Evolutionary conservation across 2,797 vertebrate species (phyloP), one percentile per base, ranked within the genome.

Genomic region (Pantherophis vulpinus): DNA sequence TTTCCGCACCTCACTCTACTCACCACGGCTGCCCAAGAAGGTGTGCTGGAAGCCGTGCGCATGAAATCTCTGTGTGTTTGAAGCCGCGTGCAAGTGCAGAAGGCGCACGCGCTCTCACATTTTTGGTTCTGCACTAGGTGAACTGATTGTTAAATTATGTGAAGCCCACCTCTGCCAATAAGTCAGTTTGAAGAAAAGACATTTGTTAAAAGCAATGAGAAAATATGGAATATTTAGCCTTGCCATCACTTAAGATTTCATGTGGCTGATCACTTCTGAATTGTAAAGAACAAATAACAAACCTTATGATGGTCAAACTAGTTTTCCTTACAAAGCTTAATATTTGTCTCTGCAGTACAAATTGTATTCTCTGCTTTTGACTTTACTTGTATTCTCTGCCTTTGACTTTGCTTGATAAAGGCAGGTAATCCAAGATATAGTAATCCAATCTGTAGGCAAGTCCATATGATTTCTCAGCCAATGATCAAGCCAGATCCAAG

Each of bases 401-500:
- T 92, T 95, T 96, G 95, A 90, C 95, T 97, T 95, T 94, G 95
- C 91, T 95, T 97, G 95, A 96, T 94, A 96, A 92, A 89, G 93
- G 93, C 92, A 95, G 86, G 25, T 66, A 92, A 94, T 94, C 94
- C 95, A 70, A 86, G 87, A n/a, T 92, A 90, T 86, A 20, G 18
- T 91, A 95, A 96, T 92, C 96, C 87, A 94, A 91, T 27, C 90
- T 94, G 94, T 93, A 79, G 93, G 93, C 86, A 96, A 93, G 51
- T 96, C 94, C 91, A 29, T 95, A 70, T 94, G 97, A 96, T 90
- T 93, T 95, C 93, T 60, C 83, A 93, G 94, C 94, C 94, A 97
- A 97, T 96, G 96, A 98, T 96, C 96, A 96, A 66, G 29, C 95
- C 97, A 97, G 97, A 61, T 61, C 60, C 25, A 61, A 61, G 60